Percentiles rank a stretch among this genome's conserved stretches.
These are phyloP conservation scores for Scopus umbretta DNA, from an alignment of 2,113 vertebrate species.

Conservation along the genomic window DNA sequence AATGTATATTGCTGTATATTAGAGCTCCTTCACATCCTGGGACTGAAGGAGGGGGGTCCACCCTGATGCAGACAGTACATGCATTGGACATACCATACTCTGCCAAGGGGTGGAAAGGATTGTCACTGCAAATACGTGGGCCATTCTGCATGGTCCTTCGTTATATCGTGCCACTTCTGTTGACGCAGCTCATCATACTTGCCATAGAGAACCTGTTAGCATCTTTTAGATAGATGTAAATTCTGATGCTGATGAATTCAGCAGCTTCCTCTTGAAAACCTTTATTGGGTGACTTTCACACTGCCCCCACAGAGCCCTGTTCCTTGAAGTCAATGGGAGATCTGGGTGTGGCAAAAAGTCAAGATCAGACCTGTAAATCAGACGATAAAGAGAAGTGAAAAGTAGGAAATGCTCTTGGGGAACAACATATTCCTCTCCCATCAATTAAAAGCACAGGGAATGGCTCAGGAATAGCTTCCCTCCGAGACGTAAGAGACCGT, in stretches of 20 bases:
- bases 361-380: constrained; percentile 37
- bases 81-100: neutral
- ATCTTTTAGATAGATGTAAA: constrained; percentile 7
- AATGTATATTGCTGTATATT: fast-evolving
- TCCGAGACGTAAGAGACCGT: fast-evolving
- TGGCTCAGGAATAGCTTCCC: neutral
- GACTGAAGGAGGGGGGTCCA: neutral
- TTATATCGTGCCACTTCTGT: neutral
- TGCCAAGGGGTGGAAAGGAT: neutral
- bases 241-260: neutral
- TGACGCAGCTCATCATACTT: neutral
- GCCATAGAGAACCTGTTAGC: neutral
- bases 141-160: neutral
- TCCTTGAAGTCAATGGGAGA: constrained; percentile 53
- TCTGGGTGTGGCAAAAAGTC: constrained; percentile 40
- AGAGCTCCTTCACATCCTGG: neutral
- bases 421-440: neutral
- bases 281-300: constrained; percentile 13
- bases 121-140: fast-evolving
- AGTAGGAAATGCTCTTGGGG: constrained; percentile 42
- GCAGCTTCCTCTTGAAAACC: constrained; percentile 25
- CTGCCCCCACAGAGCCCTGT: constrained; percentile 31
- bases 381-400: constrained; percentile 42
- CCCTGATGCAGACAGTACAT: neutral
- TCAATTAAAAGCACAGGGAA: neutral